Percentiles rank a stretch among this genome's conserved stretches.
Conservation (phyloP, 2,113 vertebrate species). For the Thamnaconus septentrionalis region DNA sequence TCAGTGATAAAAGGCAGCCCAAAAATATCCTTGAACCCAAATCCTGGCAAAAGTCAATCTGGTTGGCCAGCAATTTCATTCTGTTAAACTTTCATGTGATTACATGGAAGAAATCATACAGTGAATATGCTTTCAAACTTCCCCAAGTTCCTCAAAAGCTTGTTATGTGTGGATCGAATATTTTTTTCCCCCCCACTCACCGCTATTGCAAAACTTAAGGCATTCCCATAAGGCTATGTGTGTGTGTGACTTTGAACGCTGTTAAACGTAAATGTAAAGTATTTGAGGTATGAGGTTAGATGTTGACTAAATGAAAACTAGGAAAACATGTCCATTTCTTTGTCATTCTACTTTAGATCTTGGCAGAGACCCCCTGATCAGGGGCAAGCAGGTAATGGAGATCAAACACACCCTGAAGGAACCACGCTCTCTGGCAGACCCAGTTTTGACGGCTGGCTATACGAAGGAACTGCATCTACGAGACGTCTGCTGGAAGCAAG, state of each 20-base stretch:
- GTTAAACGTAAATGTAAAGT: not conserved
- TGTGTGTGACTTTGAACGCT: not conserved
- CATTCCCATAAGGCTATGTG: slow-evolving; percentile 7
- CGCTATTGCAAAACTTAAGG: slow-evolving; percentile 26
- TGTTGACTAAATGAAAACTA: not conserved
- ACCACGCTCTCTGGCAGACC: slow-evolving; percentile 80
- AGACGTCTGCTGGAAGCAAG: slow-evolving; percentile 70
- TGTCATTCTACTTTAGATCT: slow-evolving; percentile 72
- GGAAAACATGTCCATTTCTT: not conserved
- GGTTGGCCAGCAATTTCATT: too few species aligned
- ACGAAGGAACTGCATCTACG: slow-evolving; percentile 62
- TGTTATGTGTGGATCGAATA: slow-evolving; percentile 6
- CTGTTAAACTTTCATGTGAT: too few species aligned
- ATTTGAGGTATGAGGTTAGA: not conserved
- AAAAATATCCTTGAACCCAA: slow-evolving; percentile 19
- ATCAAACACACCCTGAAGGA: slow-evolving; percentile 88
- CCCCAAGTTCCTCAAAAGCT: slow-evolving; percentile 42
- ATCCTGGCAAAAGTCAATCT: slow-evolving; percentile 16
- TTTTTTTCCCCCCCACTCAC: not conserved
- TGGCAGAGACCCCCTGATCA: slow-evolving; percentile 80
- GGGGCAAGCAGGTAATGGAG: slow-evolving; percentile 86
- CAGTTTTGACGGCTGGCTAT: slow-evolving; percentile 63
- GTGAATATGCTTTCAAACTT: slow-evolving; percentile 6
- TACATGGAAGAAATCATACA: not conserved
- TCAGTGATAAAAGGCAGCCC: slow-evolving; percentile 23